Evolutionary conservation across 2,888 invertebrate species (phyloP).

Genomic region (Falcaria lacertinaria): DNA sequence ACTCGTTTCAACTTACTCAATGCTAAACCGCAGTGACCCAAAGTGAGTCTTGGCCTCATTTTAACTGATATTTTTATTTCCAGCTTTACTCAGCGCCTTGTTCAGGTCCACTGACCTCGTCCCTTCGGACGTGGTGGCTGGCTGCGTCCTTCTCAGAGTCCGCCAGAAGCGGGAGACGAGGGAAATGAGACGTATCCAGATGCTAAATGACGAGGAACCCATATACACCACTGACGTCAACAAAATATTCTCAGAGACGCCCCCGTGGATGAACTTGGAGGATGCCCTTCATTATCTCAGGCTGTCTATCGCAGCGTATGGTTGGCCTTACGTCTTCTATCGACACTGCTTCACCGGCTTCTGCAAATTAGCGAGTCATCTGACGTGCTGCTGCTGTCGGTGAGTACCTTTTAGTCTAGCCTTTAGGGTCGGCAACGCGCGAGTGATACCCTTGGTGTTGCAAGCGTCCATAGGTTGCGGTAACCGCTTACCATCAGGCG

Average conservation of each 20-base stretch:
- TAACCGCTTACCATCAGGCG: too few relatives aligned
- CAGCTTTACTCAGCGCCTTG: slow-evolving; percentile 86
- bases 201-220: slow-evolving; percentile 82
- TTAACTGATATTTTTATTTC: slow-evolving; percentile 27
- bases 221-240: slow-evolving; percentile 82
- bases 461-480: too few relatives aligned
- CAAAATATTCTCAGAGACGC: slow-evolving; percentile 82
- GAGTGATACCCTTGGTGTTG: too few relatives aligned
- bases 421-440: too few relatives aligned
- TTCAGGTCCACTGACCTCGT: slow-evolving; percentile 93
- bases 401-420: slow-evolving; percentile 35
- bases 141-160: slow-evolving; percentile 89
- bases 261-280: slow-evolving; percentile 90
- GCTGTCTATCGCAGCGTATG: slow-evolving; percentile 91
- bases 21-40: too few relatives aligned
- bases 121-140: slow-evolving; percentile 93
- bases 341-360: slow-evolving; percentile 87
- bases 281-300: slow-evolving; percentile 88
- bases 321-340: slow-evolving; percentile 92
- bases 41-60: too few relatives aligned
- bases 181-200: slow-evolving; percentile 83
- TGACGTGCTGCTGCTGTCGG: slow-evolving; percentile 88
- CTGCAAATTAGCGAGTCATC: slow-evolving; percentile 83
- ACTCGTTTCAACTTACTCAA: too few relatives aligned
- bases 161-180: slow-evolving; percentile 86